Percentiles rank a stretch among this genome's conserved stretches.
These are phyloP conservation scores for Dromas ardeola DNA, from an alignment of 2,113 vertebrate genomes.

Conservation along the genomic window DNA sequence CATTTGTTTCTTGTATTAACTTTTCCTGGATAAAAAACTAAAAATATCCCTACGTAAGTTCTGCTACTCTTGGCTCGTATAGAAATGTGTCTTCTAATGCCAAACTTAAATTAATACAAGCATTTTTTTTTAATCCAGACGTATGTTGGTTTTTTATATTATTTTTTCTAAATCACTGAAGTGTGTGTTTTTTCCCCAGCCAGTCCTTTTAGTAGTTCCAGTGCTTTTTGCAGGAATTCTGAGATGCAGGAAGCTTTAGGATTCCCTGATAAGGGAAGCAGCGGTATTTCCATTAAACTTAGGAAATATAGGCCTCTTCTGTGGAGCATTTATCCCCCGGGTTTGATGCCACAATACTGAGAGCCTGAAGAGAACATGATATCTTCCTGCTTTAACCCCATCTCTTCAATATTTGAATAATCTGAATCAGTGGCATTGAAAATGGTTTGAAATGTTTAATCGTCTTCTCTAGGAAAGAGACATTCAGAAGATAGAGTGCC, in stretches of 20 bases:
- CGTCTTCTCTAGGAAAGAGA: neutral
- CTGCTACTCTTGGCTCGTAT: neutral
- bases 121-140: neutral
- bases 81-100: neutral
- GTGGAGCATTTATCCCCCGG: neutral
- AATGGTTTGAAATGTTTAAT: conserved; percentile 4
- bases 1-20: neutral
- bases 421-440: conserved; percentile 1
- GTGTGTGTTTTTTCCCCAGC: neutral
- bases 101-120: neutral
- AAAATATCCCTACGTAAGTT: neutral
- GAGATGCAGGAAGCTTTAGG: neutral
- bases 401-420: conserved; percentile 1
- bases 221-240: neutral
- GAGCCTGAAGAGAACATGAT: neutral
- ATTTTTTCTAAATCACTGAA: neutral
- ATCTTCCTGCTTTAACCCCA: neutral
- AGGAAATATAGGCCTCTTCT: neutral
- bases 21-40: neutral
- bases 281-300: neutral
- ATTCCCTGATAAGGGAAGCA: neutral
- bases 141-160: neutral
- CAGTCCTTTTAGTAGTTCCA: neutral
- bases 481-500: neutral
- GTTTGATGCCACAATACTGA: neutral